These are phyloP conservation scores for Furcula furcula DNA, from an alignment of 2,888 invertebrate genomes.

Conservation along the genomic window DNA sequence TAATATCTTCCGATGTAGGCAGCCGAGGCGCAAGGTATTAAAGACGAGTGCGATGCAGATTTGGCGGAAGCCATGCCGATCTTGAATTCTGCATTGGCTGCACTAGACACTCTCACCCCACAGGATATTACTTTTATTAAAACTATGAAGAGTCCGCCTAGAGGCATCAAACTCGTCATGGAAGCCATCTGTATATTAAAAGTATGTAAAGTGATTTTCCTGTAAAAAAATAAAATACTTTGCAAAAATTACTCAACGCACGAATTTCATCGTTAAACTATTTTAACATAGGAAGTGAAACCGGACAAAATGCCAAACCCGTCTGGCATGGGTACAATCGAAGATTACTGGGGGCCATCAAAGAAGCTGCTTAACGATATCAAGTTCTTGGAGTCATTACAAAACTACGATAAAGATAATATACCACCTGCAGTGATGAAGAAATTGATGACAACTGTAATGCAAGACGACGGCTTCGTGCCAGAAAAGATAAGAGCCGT, in stretches of 20 bases:
- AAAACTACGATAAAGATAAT: slow-evolving; percentile 96
- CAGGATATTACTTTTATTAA: slow-evolving; percentile 96
- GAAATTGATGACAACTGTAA: slow-evolving; percentile 89
- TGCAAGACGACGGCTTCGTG: slow-evolving; percentile 93
- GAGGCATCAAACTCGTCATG: slow-evolving; percentile 94
- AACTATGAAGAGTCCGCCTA: slow-evolving; percentile 98
- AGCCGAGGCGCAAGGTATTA: slow-evolving; percentile 90
- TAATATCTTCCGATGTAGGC: slow-evolving; percentile 68
- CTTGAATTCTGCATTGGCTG: slow-evolving; percentile 91
- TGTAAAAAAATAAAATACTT: neutral
- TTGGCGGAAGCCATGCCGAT: slow-evolving; percentile 96
- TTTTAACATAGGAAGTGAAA: slow-evolving; percentile 86
- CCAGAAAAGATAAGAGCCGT: slow-evolving; percentile 94
- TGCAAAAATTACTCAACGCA: neutral
- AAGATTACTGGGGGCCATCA: slow-evolving; percentile 97
- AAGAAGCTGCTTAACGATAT: slow-evolving; percentile 94
- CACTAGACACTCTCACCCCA: slow-evolving; percentile 94
- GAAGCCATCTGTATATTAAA: slow-evolving; percentile 97
- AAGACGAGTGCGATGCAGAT: slow-evolving; percentile 95
- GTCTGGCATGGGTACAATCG: slow-evolving; percentile 90
- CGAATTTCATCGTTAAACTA: neutral
- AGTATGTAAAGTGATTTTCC: slow-evolving; percentile 53
- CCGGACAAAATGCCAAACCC: slow-evolving; percentile 93
- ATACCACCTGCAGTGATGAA: slow-evolving; percentile 92
- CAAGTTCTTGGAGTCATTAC: slow-evolving; percentile 93